phyloP scores from a whole-genome alignment of 2,888 invertebrate species.

The Dryobota labecula region DNA sequence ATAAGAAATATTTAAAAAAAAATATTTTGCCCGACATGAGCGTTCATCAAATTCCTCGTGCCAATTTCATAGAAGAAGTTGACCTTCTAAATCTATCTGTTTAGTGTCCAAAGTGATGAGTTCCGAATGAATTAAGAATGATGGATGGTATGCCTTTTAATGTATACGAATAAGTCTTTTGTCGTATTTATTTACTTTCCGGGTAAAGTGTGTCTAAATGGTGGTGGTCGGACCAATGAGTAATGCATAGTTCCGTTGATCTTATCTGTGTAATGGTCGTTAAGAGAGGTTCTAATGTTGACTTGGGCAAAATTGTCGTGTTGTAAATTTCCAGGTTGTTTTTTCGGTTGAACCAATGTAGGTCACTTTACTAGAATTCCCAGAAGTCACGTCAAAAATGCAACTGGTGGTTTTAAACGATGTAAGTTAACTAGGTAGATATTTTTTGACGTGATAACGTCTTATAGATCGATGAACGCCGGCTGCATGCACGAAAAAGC shows the following conservation, averaged over 20 bases:
- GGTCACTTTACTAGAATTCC: background rate
- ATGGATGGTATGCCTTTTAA: constrained; percentile 55
- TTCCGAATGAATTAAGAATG: constrained; percentile 57
- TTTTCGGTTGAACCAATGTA: background rate
- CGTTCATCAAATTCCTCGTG: background rate
- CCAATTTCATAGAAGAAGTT: background rate
- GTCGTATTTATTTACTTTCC: constrained; percentile 42
- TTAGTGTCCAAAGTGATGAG: constrained; percentile 52
- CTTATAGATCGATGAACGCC: too few relatives aligned
- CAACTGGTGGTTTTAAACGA: background rate
- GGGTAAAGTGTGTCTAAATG: constrained; percentile 29
- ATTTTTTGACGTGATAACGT: too few relatives aligned
- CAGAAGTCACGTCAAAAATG: background rate
- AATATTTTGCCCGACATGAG: background rate
- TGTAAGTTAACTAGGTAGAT: background rate
- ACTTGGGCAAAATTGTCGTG: constrained; percentile 3
- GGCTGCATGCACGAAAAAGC: too few relatives aligned
- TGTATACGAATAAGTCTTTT: constrained; percentile 54
- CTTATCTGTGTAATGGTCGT: constrained; percentile 10
- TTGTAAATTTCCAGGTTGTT: background rate
- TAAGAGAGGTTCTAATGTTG: background rate
- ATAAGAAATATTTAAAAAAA: too few relatives aligned
- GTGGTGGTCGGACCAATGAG: constrained; percentile 28
- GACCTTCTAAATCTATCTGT: constrained; percentile 25
- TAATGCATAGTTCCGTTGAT: constrained; percentile 11